Conservation (phyloP, 2,888 invertebrate species). For the Papilio gigon region DNA sequence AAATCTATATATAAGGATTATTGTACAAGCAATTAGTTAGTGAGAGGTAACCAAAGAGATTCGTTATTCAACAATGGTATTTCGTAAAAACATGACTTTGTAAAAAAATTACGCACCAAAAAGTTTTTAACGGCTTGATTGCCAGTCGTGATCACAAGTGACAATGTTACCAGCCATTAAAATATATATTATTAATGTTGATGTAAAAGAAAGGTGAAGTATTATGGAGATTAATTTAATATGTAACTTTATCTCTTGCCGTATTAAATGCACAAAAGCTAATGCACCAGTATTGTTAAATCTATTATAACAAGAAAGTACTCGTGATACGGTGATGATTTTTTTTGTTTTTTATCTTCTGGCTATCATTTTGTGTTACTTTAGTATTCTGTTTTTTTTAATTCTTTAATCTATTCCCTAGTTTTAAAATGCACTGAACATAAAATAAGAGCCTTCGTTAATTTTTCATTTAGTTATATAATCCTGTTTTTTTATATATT, state of each 20-base stretch:
- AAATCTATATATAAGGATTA: too few relatives aligned
- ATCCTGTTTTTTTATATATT: not conserved
- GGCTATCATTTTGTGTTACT: not conserved
- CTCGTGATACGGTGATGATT: slow-evolving; percentile 30
- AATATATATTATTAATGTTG: not conserved
- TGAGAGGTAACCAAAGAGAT: too few relatives aligned
- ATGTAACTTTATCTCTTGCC: not conserved
- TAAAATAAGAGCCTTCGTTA: slow-evolving; percentile 13
- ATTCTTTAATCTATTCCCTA: slow-evolving; percentile 20
- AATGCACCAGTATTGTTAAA: slow-evolving; percentile 15
- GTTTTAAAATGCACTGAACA: slow-evolving; percentile 31
- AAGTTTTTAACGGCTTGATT: too few relatives aligned
- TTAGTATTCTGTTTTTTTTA: not conserved
- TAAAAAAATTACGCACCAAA: not conserved
- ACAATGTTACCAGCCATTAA: not conserved
- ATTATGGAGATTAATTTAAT: not conserved
- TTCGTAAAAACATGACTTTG: too few relatives aligned
- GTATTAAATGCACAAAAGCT: slow-evolving; percentile 18
- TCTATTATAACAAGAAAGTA: not conserved
- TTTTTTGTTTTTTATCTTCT: slow-evolving; percentile 44
- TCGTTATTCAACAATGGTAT: too few relatives aligned
- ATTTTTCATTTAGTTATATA: not conserved
- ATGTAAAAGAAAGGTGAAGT: not conserved
- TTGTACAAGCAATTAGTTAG: too few relatives aligned
- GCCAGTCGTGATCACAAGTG: not conserved